phyloP scores from a whole-genome alignment of 2,888 invertebrate species.

The Bhutanitis thaidina region DNA sequence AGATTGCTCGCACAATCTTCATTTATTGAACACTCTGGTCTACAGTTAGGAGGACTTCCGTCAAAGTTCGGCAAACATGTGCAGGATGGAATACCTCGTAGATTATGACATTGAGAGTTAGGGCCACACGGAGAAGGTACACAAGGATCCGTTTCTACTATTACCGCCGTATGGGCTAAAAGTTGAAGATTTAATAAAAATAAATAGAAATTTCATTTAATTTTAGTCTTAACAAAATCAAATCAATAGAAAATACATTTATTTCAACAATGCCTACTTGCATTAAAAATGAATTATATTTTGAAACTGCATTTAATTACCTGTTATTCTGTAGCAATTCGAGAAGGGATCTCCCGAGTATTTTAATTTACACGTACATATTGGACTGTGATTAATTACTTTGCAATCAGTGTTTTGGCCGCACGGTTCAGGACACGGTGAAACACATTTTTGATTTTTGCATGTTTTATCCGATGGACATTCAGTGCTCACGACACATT shows the following conservation, averaged over 20 bases:
- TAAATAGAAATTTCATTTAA: no score
- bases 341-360: slow-evolving; percentile 83
- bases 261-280: no score
- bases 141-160: slow-evolving; percentile 78
- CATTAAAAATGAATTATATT: no score
- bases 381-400: slow-evolving; percentile 86
- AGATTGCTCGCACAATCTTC: slow-evolving; percentile 83
- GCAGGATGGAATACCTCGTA: slow-evolving; percentile 79
- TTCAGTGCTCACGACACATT: slow-evolving; percentile 85
- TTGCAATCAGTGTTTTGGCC: slow-evolving; percentile 85
- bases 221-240: no score
- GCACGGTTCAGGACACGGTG: slow-evolving; percentile 87
- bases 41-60: slow-evolving; percentile 84
- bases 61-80: slow-evolving; percentile 81
- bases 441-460: slow-evolving; percentile 83
- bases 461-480: slow-evolving; percentile 83
- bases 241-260: no score
- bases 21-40: slow-evolving; percentile 83
- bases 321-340: slow-evolving; percentile 77
- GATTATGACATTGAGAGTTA: slow-evolving; percentile 80
- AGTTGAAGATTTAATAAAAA: slow-evolving; percentile 9
- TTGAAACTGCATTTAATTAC: no score
- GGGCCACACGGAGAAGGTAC: slow-evolving; percentile 84
- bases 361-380: slow-evolving; percentile 82
- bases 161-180: slow-evolving; percentile 51